Percentiles rank a stretch among this genome's conserved stretches.
These are phyloP conservation scores for Phyto melanocephala DNA, from an alignment of 2,888 invertebrate species.

Conservation along the genomic window DNA sequence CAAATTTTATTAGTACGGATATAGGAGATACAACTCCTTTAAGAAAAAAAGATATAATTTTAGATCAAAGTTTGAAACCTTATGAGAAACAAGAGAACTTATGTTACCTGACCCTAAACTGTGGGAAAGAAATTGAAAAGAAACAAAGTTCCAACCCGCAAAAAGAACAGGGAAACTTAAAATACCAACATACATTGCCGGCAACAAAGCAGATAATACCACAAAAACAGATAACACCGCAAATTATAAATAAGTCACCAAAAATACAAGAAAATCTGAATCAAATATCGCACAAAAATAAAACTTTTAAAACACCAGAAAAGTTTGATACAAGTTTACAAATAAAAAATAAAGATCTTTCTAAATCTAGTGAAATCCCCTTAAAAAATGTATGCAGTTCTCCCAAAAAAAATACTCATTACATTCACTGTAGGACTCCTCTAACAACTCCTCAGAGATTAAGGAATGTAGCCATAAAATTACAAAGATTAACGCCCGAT, in stretches of 20 bases:
- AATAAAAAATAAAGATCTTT: background rate
- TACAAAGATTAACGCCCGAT: slow-evolving; percentile 22
- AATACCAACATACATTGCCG: background rate
- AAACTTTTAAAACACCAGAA: background rate
- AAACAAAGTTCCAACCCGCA: background rate
- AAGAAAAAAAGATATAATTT: background rate
- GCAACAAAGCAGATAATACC: background rate
- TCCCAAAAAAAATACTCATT: background rate
- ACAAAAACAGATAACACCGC: background rate
- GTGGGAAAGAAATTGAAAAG: background rate
- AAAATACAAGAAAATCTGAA: background rate
- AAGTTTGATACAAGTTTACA: background rate
- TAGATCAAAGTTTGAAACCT: slow-evolving; percentile 12
- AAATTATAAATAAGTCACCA: background rate
- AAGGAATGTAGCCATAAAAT: slow-evolving; percentile 12
- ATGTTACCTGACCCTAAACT: too few species aligned
- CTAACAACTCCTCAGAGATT: slow-evolving; percentile 15
- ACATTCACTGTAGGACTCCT: background rate
- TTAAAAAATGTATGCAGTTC: background rate
- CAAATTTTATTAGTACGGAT: slow-evolving; percentile 15
- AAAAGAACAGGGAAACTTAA: background rate
- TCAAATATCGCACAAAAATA: background rate
- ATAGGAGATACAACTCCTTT: slow-evolving; percentile 37
- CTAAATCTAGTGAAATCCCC: background rate
- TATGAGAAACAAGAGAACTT: background rate